Base-by-base conservation (phyloP, 2,113 vertebrate genomes). In the Psittacus erithacus region DNA sequence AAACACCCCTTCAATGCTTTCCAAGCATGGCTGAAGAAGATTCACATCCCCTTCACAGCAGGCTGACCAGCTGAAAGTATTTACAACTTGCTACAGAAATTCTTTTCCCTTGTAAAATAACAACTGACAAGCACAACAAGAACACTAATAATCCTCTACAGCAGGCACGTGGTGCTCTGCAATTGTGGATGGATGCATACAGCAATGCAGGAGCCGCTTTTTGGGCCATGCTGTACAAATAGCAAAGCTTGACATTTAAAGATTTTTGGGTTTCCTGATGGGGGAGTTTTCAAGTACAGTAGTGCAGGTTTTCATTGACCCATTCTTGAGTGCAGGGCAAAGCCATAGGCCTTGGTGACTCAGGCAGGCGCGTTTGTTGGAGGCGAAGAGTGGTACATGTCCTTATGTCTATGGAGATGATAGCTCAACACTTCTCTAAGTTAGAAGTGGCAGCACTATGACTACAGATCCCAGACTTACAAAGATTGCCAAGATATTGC, bases 121-220 rank as follows among this genome's bases (percentile, higher is more conserved):
- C 39, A 65, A 33, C 5, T n/a, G 69, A 68, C 50, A 39, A 65
- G 75, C 7, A 53, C 41, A 31, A 74, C 70, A 7, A 49, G 53
- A 77, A 43, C 1, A 2, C 43, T 29, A 77, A 41, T 10, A 2
- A 73, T 5, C 0, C 25, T 38, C 47, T 41, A 5, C 0, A 10
- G 35, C 5, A 1, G 15, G 47, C 41, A 25, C 1, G 46, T 3
- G 6, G 33, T 0, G 0, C 12, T 53, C 44, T 19, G 15, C 59
- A 2, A 14, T 0, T 1, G 39, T 0, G 24, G 62, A 52, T 0
- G 24, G 62, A 52, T 0, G 31, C 46, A 22, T 5, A n/a, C 11
- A 12, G 89, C 50, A 11, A 25, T 3, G 38, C 39, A 6, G 4
- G 77, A 69, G 75, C 87, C 44, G 65, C 84, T 59, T 53, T 27